Base-by-base conservation (phyloP, 2,888 invertebrate genomes). In the Galerucella pusilla region DNA sequence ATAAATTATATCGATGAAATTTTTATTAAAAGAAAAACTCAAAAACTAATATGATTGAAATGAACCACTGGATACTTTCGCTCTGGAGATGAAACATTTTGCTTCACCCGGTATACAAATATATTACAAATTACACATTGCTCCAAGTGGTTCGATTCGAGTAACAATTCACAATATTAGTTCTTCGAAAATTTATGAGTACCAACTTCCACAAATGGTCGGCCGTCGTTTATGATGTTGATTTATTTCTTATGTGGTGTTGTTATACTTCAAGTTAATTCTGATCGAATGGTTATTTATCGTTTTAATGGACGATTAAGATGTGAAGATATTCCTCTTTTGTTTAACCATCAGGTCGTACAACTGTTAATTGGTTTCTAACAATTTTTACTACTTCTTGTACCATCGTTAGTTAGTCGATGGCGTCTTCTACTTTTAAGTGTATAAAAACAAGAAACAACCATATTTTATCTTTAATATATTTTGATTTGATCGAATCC, bases 161-260 rank as follows among this genome's bases (percentile, higher is more conserved):
- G 42, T 65, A n/a, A 20, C 42, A 46, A 20, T 57, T 57, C 68
- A 54, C 52, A 73, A 66, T 64, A 71, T 67, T 68, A 71, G 65
- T 76, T 73, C 73, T 52, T 76, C 76, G 76, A 76, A 70, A 73
- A 76, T 76, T 73, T 74, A 76, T 73, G 49, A 28, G 61, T 68
- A 52, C 68, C 20, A 59, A 73, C 71, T 68, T 59, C 73, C 71
- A 68, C 67, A 68, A 76, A 76, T 68, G 76, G 76, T 66, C 35
- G 71, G 73, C 73, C 35, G 71, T 64, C 71, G 61, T 76, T 73
- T 74, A 71, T 71, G 64, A 46, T 65, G 64, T 65, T 65, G 64
- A 65, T 65, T 65, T 65, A 65, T 65, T 20, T 46, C 46, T 65
- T 20, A 20, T 49, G 46, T 65, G 46, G 64, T 65, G 64, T 65